Conservation (phyloP, 2,113 vertebrate genomes). For the Channa argus region DNA sequence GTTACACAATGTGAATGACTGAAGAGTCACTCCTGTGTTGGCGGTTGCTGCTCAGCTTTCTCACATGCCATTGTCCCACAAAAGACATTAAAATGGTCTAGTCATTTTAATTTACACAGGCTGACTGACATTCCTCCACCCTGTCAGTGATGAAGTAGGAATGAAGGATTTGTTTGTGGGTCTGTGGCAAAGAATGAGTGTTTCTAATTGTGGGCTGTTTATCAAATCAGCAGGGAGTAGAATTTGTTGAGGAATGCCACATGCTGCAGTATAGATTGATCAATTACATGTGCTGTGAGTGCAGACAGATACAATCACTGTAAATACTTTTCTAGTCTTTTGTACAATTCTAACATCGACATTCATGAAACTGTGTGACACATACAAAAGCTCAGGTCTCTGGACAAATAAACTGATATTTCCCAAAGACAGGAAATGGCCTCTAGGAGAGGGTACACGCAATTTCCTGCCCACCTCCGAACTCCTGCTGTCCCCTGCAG, state of each 20-base stretch:
- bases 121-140: not conserved
- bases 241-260: conserved; percentile 68
- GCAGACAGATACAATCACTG: conserved; percentile 31
- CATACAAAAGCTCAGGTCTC: conserved; percentile 45
- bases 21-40: conserved; percentile 32
- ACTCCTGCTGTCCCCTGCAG: conserved; percentile 64
- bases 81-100: not conserved
- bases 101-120: not conserved
- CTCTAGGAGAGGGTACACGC: conserved; percentile 69
- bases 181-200: conserved; percentile 60
- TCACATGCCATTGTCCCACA: conserved; percentile 21
- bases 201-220: conserved; percentile 57
- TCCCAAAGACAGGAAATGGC: conserved; percentile 75
- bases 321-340: conserved; percentile 22
- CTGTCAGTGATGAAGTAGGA: not conserved
- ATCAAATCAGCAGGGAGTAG: conserved; percentile 69
- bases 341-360: not conserved
- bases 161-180: not conserved
- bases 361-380: conserved; percentile 13
- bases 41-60: conserved; percentile 5
- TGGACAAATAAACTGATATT: conserved; percentile 69
- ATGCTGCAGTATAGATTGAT: conserved; percentile 68
- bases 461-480: conserved; percentile 74
- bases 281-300: conserved; percentile 63
- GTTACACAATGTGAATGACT: conserved; percentile 57